Conservation (phyloP, 1,140 invertebrate species). For the Mactra quadrangularis region DNA sequence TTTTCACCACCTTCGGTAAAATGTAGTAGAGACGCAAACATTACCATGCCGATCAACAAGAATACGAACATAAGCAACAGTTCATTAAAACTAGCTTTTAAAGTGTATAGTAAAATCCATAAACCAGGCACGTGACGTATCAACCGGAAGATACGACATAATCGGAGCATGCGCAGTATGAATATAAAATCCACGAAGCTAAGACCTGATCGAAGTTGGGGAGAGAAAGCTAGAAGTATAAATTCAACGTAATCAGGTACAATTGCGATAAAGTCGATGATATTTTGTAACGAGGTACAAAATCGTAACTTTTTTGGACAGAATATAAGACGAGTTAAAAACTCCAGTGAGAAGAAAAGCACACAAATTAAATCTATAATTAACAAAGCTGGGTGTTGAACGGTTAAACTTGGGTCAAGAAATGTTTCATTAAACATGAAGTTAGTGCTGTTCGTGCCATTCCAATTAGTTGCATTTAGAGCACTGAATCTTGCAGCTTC, state of each 20-base stretch:
- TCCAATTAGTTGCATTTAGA: neutral
- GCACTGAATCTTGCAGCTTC: constrained; percentile 4
- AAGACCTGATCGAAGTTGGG: constrained; percentile 67
- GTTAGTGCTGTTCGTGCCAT: neutral
- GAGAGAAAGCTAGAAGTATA: constrained; percentile 71
- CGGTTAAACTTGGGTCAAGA: neutral
- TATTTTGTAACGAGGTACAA: constrained; percentile 77
- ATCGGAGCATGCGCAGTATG: constrained; percentile 99
- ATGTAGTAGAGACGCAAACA: constrained; percentile 80
- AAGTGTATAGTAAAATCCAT: constrained; percentile 98
- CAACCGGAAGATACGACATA: constrained; percentile 98
- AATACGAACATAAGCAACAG: constrained; percentile 92
- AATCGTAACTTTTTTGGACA: constrained; percentile 80
- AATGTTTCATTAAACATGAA: neutral
- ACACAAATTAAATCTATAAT: constrained; percentile 79
- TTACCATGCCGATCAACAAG: constrained; percentile 80
- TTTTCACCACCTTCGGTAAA: constrained; percentile 85
- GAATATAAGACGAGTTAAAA: constrained; percentile 76
- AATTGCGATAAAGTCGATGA: constrained; percentile 81
- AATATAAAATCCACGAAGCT: constrained; percentile 80
- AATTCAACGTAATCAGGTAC: constrained; percentile 78
- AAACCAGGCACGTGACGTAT: constrained; percentile 99
- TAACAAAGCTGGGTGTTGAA: constrained; percentile 77
- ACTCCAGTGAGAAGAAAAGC: constrained; percentile 80
- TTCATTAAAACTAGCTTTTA: constrained; percentile 99